Percentiles rank a stretch among this genome's conserved stretches.
Evolutionary conservation across 2,888 invertebrate genomes (phyloP).

Genomic region (Mythimna vitellina): DNA sequence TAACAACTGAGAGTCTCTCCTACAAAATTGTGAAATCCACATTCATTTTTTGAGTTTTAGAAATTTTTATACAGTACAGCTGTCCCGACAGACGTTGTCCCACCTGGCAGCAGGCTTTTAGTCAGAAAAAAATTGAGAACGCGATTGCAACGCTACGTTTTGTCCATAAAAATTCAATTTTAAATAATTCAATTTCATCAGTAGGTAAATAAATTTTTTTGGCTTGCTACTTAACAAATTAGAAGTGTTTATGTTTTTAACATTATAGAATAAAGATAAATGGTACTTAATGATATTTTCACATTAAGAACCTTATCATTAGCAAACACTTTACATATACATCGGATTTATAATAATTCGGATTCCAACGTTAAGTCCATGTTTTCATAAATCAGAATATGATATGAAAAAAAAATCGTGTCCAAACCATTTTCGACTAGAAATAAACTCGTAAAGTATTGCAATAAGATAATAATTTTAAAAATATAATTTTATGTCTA

Average conservation of each 20-base stretch:
- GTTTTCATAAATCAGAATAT: slow-evolving; percentile 26
- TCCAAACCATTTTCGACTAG: slow-evolving; percentile 18
- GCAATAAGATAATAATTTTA: slow-evolving; percentile 30
- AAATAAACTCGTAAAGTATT: slow-evolving; percentile 8
- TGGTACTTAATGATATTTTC: background rate
- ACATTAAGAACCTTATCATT: background rate
- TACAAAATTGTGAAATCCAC: no score
- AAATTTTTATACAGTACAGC: no score
- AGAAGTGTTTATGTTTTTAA: background rate
- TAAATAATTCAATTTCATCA: no score
- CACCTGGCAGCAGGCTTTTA: no score
- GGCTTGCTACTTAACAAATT: no score
- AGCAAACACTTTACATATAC: slow-evolving; percentile 6
- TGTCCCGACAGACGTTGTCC: no score
- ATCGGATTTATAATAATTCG: background rate
- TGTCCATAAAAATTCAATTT: no score
- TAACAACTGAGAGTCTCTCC: no score
- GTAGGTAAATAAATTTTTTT: no score
- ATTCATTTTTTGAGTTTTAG: no score
- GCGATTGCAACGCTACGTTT: no score
- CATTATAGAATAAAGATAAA: background rate
- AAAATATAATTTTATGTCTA: slow-evolving; percentile 37
- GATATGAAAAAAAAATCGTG: slow-evolving; percentile 10
- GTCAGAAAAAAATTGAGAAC: no score
- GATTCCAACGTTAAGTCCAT: slow-evolving; percentile 7